Conservation (phyloP, 2,888 invertebrate genomes). For the Idaea dimidiata region DNA sequence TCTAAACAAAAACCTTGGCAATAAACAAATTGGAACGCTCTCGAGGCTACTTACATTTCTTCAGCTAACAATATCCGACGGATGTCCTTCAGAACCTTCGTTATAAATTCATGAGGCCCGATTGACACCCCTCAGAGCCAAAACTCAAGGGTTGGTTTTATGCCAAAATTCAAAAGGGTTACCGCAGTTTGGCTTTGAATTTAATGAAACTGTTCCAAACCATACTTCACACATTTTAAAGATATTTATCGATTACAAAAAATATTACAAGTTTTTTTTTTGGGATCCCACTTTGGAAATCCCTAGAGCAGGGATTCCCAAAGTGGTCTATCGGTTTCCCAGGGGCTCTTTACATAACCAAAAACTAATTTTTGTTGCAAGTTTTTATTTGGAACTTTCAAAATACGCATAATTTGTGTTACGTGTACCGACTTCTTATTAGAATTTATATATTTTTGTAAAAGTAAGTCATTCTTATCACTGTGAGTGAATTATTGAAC, state of each 20-base stretch:
- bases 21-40: neutral
- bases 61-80: neutral
- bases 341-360: no score
- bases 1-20: neutral
- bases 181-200: neutral
- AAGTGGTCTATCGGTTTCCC: no score
- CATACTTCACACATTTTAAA: neutral
- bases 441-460: no score
- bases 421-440: no score
- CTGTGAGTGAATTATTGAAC: no score
- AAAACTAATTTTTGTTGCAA: no score
- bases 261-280: no score
- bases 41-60: neutral
- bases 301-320: no score
- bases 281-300: no score
- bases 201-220: neutral
- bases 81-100: neutral
- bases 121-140: neutral
- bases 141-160: neutral
- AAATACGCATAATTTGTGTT: no score
- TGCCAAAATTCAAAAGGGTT: neutral
- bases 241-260: neutral
- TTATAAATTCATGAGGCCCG: neutral
- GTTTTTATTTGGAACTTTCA: no score
- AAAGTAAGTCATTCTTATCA: no score